These are phyloP conservation scores for Vireo altiloquus DNA, from an alignment of 2,113 vertebrate genomes.

Conservation along the genomic window DNA sequence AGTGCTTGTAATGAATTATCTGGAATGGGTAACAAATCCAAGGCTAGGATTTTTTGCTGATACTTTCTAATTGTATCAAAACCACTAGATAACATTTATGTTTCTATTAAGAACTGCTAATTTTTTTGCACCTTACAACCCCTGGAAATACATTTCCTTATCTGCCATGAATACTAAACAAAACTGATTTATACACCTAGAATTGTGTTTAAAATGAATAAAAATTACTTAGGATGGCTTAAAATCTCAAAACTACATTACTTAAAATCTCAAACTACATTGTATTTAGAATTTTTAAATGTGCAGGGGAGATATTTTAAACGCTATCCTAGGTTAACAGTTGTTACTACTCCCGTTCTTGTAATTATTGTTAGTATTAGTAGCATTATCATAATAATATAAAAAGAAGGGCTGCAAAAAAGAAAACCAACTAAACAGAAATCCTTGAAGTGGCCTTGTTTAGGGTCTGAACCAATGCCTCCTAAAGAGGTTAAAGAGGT, in stretches of 20 bases:
- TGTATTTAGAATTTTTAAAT: constrained; percentile 42
- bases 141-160: constrained; percentile 47
- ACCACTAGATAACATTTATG: constrained; percentile 20
- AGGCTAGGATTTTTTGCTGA: constrained; percentile 24
- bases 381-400: neutral
- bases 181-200: constrained; percentile 61
- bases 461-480: neutral
- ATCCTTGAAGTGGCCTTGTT: neutral
- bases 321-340: constrained; percentile 41
- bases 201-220: constrained; percentile 61
- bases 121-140: constrained; percentile 46
- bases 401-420: neutral
- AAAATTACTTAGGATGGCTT: constrained; percentile 70
- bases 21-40: constrained; percentile 34
- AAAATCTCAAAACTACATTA: constrained; percentile 6
- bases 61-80: constrained; percentile 48
- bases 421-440: neutral
- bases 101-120: constrained; percentile 52
- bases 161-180: constrained; percentile 58
- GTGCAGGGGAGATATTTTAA: constrained; percentile 7
- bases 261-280: constrained; percentile 57
- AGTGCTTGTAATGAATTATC: constrained; percentile 41
- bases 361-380: neutral
- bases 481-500: neutral
- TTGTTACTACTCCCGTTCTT: constrained; percentile 51